phyloP scores from a whole-genome alignment of 2,888 invertebrate species.

The Perizoma flavofasciatum region DNA sequence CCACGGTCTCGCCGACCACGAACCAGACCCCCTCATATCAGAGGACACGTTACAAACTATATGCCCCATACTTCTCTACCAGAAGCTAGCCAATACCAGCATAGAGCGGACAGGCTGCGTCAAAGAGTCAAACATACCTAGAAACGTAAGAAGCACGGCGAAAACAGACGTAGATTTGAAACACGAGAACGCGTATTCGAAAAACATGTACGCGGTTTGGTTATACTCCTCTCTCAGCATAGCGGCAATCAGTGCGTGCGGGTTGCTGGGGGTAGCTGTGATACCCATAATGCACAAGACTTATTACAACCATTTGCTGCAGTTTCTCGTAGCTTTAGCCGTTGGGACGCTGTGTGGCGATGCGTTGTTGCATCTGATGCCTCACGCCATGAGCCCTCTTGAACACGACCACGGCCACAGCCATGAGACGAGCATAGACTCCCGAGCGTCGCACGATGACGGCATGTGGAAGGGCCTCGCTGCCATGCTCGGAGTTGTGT shows the following conservation, averaged over 20 bases:
- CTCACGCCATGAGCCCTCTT: slow-evolving; percentile 88
- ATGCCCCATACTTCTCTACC: slow-evolving; percentile 88
- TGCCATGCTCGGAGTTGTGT: slow-evolving; percentile 91
- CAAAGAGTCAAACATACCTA: slow-evolving; percentile 54
- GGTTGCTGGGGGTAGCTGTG: slow-evolving; percentile 93
- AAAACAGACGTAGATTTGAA: slow-evolving; percentile 23
- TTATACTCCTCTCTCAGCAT: slow-evolving; percentile 92
- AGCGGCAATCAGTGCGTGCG: slow-evolving; percentile 93
- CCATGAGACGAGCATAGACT: slow-evolving; percentile 45
- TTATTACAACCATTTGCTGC: slow-evolving; percentile 94
- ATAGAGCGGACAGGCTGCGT: slow-evolving; percentile 84
- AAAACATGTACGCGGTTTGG: slow-evolving; percentile 87
- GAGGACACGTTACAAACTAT: slow-evolving; percentile 76
- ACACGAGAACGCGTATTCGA: slow-evolving; percentile 55
- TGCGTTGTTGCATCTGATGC: slow-evolving; percentile 95
- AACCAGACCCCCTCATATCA: slow-evolving; percentile 53
- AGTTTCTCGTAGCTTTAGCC: slow-evolving; percentile 96
- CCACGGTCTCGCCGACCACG: slow-evolving; percentile 49
- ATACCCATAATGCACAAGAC: slow-evolving; percentile 95
- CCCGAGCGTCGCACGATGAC: slow-evolving; percentile 79
- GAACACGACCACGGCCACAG: slow-evolving; percentile 48
- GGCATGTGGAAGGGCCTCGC: slow-evolving; percentile 95
- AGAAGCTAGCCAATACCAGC: slow-evolving; percentile 83
- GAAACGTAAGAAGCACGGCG: slow-evolving; percentile 13
- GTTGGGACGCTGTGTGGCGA: slow-evolving; percentile 96